Conservation (phyloP, 2,113 vertebrate genomes). For the Menidia beryllina region DNA sequence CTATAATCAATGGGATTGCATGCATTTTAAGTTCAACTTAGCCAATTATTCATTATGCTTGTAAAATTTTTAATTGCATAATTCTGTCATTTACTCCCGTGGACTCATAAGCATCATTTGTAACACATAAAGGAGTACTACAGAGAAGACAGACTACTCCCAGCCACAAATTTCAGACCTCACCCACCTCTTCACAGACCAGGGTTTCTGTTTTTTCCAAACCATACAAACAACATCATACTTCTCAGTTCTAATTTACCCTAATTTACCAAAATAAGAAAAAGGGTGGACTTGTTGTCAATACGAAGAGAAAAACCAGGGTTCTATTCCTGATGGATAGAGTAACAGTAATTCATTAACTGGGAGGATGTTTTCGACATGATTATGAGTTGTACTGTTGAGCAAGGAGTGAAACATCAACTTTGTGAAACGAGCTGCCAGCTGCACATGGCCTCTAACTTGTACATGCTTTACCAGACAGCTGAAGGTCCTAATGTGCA, state of each 20-base stretch:
- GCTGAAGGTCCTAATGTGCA: neutral
- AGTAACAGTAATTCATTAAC: slow-evolving; percentile 34
- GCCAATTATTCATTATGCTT: too few relatives aligned
- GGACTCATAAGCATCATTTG: neutral
- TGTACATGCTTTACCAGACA: slow-evolving; percentile 17
- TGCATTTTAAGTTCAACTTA: neutral
- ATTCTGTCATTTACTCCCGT: neutral
- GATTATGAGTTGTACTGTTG: slow-evolving; percentile 7
- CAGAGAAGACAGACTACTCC: slow-evolving; percentile 25
- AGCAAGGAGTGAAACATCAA: slow-evolving; percentile 50
- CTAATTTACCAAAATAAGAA: neutral
- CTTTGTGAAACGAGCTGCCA: slow-evolving; percentile 58
- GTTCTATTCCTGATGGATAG: slow-evolving; percentile 2
- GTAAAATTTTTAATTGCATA: too few relatives aligned
- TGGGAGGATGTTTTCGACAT: slow-evolving; percentile 5
- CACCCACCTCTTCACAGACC: slow-evolving; percentile 9
- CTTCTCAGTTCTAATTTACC: neutral
- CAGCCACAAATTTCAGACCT: slow-evolving; percentile 18
- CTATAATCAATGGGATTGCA: slow-evolving; percentile 1
- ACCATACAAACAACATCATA: slow-evolving; percentile 26
- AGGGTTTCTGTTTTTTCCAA: slow-evolving; percentile 25
- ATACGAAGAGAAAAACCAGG: too few relatives aligned
- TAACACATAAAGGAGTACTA: slow-evolving; percentile 11
- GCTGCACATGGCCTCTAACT: slow-evolving; percentile 50
- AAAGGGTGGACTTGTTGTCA: neutral